phyloP scores from a whole-genome alignment of 2,888 invertebrate genomes.

The Heteromyza rotundicornis region DNA sequence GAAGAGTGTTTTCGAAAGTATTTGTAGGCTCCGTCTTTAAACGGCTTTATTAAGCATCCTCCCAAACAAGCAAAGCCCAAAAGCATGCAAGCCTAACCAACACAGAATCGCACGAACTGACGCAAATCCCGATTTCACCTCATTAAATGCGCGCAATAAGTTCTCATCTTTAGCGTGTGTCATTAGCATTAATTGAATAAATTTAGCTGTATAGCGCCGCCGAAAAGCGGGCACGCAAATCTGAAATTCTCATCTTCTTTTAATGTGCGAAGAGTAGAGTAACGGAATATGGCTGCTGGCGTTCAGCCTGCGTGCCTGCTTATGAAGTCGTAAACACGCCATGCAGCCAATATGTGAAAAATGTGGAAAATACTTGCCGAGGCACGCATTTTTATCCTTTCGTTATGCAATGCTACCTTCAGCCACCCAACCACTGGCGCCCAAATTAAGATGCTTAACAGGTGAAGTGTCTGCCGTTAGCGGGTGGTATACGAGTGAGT shows the following conservation, averaged over 20 bases:
- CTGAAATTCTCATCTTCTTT: constrained; percentile 28
- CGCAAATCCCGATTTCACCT: constrained; percentile 14
- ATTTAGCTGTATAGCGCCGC: background rate
- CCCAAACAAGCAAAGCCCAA: too few relatives aligned
- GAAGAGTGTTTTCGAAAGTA: background rate
- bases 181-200: constrained; percentile 41
- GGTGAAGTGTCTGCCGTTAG: too few relatives aligned
- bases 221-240: constrained; percentile 17
- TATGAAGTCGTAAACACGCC: background rate
- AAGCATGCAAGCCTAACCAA: too few relatives aligned
- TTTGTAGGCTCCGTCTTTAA: constrained; percentile 6
- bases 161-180: constrained; percentile 27
- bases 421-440: too few relatives aligned
- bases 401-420: too few relatives aligned
- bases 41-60: too few relatives aligned
- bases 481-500: too few relatives aligned
- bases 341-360: background rate
- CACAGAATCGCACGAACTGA: too few relatives aligned
- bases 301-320: too few relatives aligned
- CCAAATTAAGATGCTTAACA: too few relatives aligned
- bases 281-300: too few relatives aligned
- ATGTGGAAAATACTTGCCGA: background rate
- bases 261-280: background rate
- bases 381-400: background rate
- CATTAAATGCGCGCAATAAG: constrained; percentile 34